Conservation (phyloP, 2,797 vertebrate species). For the Nasua narica region DNA sequence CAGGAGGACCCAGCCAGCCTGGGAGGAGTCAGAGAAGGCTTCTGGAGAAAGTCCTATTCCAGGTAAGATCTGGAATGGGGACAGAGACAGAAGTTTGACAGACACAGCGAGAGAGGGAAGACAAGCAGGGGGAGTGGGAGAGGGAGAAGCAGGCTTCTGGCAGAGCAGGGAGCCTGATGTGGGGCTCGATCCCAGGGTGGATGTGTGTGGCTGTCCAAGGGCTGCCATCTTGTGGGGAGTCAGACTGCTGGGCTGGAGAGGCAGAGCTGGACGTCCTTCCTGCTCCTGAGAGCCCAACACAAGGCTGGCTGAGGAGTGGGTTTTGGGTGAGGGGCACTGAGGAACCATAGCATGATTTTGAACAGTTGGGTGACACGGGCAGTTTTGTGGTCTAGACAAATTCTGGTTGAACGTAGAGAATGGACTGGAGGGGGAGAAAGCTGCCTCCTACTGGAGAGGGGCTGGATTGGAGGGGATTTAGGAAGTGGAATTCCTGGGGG, state of each 20-base stretch:
- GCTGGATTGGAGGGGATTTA: neutral
- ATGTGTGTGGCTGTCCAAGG: neutral
- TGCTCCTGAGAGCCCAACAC: accelerated
- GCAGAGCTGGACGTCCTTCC: neutral
- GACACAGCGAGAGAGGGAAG: too few species aligned
- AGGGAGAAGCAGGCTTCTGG: too few species aligned
- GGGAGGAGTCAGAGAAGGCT: neutral
- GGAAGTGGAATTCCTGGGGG: neutral
- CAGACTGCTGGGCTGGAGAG: neutral
- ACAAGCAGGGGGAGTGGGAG: too few species aligned
- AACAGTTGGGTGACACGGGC: neutral
- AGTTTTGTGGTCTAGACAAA: neutral
- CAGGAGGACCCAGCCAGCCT: neutral
- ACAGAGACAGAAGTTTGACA: neutral
- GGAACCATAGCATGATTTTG: neutral
- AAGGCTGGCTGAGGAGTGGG: neutral
- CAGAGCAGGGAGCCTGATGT: too few species aligned
- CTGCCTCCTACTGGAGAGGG: neutral
- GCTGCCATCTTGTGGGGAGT: neutral
- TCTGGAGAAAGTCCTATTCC: neutral
- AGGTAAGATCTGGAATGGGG: neutral
- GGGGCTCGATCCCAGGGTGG: neutral
- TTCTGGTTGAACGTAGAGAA: neutral
- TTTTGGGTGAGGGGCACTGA: neutral
- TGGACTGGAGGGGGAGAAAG: neutral